Base-by-base conservation (phyloP, 1,140 invertebrate genomes). In the Amphibalanus amphitrite region DNA sequence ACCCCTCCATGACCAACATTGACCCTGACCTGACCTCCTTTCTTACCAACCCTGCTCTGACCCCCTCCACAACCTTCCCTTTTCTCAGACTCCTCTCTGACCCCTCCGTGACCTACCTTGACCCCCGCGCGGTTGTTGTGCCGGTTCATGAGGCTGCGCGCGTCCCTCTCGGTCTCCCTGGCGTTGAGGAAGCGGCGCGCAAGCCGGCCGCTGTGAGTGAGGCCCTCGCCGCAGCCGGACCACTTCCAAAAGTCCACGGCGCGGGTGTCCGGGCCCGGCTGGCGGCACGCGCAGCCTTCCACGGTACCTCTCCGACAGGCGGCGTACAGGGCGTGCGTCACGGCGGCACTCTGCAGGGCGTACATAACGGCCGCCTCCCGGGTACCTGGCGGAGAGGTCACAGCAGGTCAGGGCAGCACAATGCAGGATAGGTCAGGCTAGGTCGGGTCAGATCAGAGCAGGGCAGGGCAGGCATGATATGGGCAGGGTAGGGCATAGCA, bases 101-200 rank as follows among this genome's bases (percentile, higher is more conserved):
- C n/a, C n/a, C n/a, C n/a, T n/a, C n/a, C 15, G 33, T 38, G 33
- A 33, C 92, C 90, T 84, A 97, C 94, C 85, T 87, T 86, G 87
- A 94, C 84, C 70, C 95, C 95, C 29, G 93, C 94, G 81, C 96
- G 93, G 81, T 97, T 97, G 82, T 98, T 98, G 82, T 97, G 95
- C 15, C 95, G 81, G 82, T 96, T 97, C 90, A 97, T 95, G 80
- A 95, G 92, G 79, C 93, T 93, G 70, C 93, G 82, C 0, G 95
- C 82, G 75, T 91, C 94, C 74, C 92, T 85, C 15, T 91, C 93
- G 71, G 90, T 85, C 80, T 97, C 93, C 28, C 91, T 89, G 0
- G 90, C 90, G 80, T 97, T 95, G 29, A 97, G 92, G 81, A 97
- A 97, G 28, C 89, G 82, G 71, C 80, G 78, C 67, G 92, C 89